Base-by-base conservation (phyloP, 1,140 invertebrate genomes). In the Cydia strobilella region DNA sequence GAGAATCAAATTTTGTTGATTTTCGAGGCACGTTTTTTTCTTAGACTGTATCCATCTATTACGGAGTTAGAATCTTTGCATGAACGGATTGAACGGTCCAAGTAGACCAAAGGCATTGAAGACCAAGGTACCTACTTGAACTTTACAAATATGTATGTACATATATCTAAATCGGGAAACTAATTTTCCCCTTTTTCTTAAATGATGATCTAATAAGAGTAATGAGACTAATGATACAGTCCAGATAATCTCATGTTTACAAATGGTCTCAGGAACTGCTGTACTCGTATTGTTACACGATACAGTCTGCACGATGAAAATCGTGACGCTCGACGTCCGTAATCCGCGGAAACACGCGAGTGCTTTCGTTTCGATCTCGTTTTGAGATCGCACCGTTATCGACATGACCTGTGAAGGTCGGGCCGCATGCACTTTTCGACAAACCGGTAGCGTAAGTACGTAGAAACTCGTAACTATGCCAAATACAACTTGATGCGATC, bases 371-470 rank as follows among this genome's bases (percentile, higher is more conserved):
- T 69, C 65, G 65, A 69, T 69, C 65, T 35, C 65, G 65, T 69
- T 69, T 39, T 35, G 65, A 20, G 65, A 69, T 69, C 65, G 65
- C 65, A 69, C 65, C 65, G 65, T 69, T 69, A 69, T 69, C 65
- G 27, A 3, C 15, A 39, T 18, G 65, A 69, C 65, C 65, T 18
- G 25, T 3, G 65, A 69, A 69, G 65, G 65, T 69, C 65, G 25
- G 23, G 59, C 45, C 5, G 48, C 48, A 51, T 23, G 54, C 20
- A 23, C 20, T 23, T 59, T 59, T 10, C 1, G 20, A 54, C n/a
- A 54, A 23, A 59, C 54, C 18, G 54, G 54, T 59, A 23, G 51
- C 51, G 18, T 59, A 59, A 20, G 9, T 59, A 59, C 54, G 9
- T 51, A 45, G 15, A 48, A 4, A n/a, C 45, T 2, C 45, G 45